Evolutionary conservation across 2,113 vertebrate species (phyloP).

Genomic region (Dinomys branickii): DNA sequence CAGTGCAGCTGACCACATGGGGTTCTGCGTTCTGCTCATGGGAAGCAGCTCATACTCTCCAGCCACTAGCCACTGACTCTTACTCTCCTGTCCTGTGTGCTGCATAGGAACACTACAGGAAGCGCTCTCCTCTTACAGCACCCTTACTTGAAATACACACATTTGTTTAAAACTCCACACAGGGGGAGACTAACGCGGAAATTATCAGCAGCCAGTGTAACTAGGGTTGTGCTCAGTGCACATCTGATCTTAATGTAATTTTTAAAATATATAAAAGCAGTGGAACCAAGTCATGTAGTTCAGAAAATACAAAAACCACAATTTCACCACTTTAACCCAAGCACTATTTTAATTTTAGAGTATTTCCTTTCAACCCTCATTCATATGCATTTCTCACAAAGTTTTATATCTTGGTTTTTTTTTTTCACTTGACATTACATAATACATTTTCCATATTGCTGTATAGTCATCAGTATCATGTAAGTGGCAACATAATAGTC

Average conservation of each 20-base stretch:
- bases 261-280: not conserved
- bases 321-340: conserved; percentile 24
- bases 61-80: not conserved
- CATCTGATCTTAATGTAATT: not conserved
- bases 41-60: not conserved
- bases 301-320: conserved; percentile 52
- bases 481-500: not conserved
- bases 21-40: not conserved
- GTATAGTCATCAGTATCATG: not conserved
- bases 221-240: not conserved
- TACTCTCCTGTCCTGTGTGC: not conserved
- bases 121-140: not conserved
- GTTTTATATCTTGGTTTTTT: not conserved
- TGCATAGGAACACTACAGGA: not conserved
- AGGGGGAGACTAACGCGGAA: not conserved
- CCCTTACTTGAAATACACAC: not conserved
- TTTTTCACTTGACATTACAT: not conserved
- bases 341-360: conserved; percentile 34
- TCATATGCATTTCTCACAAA: conserved; percentile 36
- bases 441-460: conserved; percentile 33
- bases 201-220: not conserved
- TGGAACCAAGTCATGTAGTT: conserved; percentile 48
- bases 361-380: conserved; percentile 46
- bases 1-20: rapidly evolving
- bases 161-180: not conserved